Evolutionary conservation across 2,888 invertebrate genomes (phyloP), one percentile per base, ranked within the genome.

Genomic region (Thymelicus sylvestris): DNA sequence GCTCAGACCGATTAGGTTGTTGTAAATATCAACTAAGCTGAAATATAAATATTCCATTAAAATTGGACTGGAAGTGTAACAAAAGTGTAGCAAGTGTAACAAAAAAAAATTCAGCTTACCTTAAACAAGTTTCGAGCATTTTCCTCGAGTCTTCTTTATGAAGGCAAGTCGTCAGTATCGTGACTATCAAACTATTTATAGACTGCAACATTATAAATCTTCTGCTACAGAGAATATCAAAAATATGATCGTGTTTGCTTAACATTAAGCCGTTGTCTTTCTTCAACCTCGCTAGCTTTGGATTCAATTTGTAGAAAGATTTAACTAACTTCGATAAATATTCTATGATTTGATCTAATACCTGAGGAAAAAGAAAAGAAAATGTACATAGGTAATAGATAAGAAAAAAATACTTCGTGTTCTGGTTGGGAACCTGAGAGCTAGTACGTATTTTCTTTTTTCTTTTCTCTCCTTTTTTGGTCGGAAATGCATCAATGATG

Each of bases 1-100:
- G 79, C 96, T 95, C 75, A 96, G 85, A 3, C 94, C 93, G 63
- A 96, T 86, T 59, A 95, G 88, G 72, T 94, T 93, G 79, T 96
- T 96, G 83, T 95, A 96, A 73, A 94, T 92, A 67, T 93, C 94
- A 4, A 96, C 95, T 78, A 96, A 89, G 80, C 96, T 96, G 87
- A 68, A 94, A 93, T 31, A 31, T 31, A 31, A 31, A 31, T 31
- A 2, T 31, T 31, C 31, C 31, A 31, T 5, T 31, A 5, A 1
- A 31, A 31, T 3, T 31, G 31, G 44, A 44, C 44, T 8, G 44
- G 10, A 44, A 12, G n/a, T n/a, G n/a, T n/a, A n/a, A n/a, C n/a
- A n/a, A n/a, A 70, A 57, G 13, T 57, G 8, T n/a, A n/a, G n/a
- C 4, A 24, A 39, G 13, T 39, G 39, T 7, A 24, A 39, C 7